phyloP scores from a whole-genome alignment of 1,140 invertebrate species.

The Brachionus asplanchnoidis region DNA sequence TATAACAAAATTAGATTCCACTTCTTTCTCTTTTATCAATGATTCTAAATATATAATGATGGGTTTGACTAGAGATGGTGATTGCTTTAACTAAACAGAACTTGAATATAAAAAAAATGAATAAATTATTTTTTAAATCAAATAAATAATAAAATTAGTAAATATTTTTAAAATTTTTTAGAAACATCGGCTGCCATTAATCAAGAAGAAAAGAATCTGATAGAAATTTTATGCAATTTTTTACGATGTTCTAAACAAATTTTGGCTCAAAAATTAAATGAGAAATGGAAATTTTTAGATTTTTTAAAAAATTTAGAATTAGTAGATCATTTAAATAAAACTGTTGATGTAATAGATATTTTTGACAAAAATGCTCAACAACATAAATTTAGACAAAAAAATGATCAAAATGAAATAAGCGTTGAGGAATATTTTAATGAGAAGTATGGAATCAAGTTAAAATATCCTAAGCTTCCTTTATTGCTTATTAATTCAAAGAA shows the following conservation, averaged over 20 bases:
- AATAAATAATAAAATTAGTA: not conserved
- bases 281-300: not conserved
- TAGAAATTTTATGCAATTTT: not conserved
- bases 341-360: not conserved
- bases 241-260: not conserved
- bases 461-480: not conserved
- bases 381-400: not conserved
- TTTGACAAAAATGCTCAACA: not conserved
- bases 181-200: not conserved
- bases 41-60: not conserved
- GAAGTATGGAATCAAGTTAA: not conserved
- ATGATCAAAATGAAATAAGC: no score
- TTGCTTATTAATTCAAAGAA: no score
- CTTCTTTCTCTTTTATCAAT: not conserved
- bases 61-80: not conserved
- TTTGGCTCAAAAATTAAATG: not conserved
- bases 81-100: not conserved
- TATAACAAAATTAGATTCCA: not conserved
- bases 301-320: not conserved
- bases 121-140: not conserved
- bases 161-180: not conserved
- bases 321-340: not conserved
- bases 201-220: not conserved
- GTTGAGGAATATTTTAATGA: not conserved
- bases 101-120: no score